Evolutionary conservation across 2,888 invertebrate species (phyloP), one percentile per base, ranked within the genome.

Genomic region (Pollenia labialis): DNA sequence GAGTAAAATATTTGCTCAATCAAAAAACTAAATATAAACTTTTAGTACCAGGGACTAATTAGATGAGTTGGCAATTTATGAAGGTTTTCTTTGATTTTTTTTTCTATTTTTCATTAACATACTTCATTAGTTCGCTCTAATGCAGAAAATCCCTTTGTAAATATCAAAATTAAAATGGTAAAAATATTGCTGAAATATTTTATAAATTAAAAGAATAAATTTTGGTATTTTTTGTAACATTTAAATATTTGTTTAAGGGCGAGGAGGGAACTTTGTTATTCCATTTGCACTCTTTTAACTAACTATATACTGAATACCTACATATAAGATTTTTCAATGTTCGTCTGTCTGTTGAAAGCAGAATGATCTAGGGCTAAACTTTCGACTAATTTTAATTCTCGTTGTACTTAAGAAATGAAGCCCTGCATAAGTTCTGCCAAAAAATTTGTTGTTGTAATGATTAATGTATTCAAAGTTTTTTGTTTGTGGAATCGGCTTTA

Each of bases 1-100:
- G 74, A 84, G 74, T 87, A 84, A 87, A 87, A 87, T 87, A 87
- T 87, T 87, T 87, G 76, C 77, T 87, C 87, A 87, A 87, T 87
- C 87, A 87, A 87, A 87, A 80, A 87, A 74, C 81, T 81, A 84
- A 87, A 87, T 84, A 87, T 87, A 81, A 87, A 81, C 84, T 81
- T 87, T 81, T 87, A 81, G 69, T 87, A 87, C 74, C 81, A 74
- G 81, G 56, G 62, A 66, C 84, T 87, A 87, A 87, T 87, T 87
- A 87, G 81, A 84, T 87, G 84, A 87, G 77, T 87, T 81, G 81
- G 87, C 87, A 87, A 66, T 68, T 84, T 84, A 68, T 60, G 69
- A 69, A 40, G 18, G 11, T 56, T 54, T 74, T 48, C 1, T 42
- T 23, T 40, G 52, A 42, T 16, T 56, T 74, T 23, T 2, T 40